Evolutionary conservation across 2,797 vertebrate species (phyloP), one percentile per base, ranked within the genome.

Genomic region (Tolypeutes matacus): DNA sequence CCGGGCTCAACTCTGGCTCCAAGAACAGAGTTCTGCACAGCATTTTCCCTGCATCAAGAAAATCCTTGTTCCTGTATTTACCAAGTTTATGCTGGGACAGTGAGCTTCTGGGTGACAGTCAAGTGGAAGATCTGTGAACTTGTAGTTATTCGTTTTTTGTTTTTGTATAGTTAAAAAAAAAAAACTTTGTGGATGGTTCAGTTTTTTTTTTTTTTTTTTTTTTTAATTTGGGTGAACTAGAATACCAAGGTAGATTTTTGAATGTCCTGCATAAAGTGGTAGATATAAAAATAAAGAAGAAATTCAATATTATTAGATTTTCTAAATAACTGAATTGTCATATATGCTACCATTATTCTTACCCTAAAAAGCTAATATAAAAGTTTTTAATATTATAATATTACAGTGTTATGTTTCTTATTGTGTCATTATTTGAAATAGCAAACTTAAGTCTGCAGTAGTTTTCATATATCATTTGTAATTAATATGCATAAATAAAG

Each of bases 31-130:
- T 95, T 96, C 97, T 95, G 17, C 96, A 96, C 95, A 97, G 51
- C 90, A 88, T 96, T 95, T 64, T 25, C 78, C 67, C 78, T 64
- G 93, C 96, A 86, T 94, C 94, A 73, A 95, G 95, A 93, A 94
- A 96, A 81, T 62, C 72, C 86, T 93, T 92, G 96, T 97, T 96
- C 93, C 92, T 70, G 95, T 95, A 36, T 67, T 96, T 96, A 75
- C 2, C 93, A 89, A 94, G 94, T 96, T 95, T 96, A 86, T 91
- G 73, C 89, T 69, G 95, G 93, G 23, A 49, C 94, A 95, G 90
- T 96, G 91, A 97, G 94, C 97, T 92, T 93, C 97, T 96, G 96
- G 94, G 95, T 95, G 87, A 92, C 90, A 96, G 93, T 95, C 93
- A 91, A 73, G 83, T 89, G 96, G 90, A 97, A 6, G 92, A 62